Base-by-base conservation (phyloP, 2,888 invertebrate species). In the Endotricha flammealis region DNA sequence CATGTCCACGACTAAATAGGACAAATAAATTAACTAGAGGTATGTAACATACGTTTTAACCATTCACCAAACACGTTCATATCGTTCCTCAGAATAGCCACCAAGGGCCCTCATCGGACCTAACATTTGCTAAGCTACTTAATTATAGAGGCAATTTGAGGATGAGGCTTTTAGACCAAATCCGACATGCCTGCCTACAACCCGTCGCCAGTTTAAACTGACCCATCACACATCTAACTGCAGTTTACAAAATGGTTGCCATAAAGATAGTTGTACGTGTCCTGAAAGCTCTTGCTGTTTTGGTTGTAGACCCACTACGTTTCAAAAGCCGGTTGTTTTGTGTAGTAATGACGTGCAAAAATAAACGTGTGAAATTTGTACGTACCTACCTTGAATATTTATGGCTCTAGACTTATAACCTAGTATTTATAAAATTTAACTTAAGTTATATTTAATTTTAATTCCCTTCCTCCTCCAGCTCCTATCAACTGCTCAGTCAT, bases 111-210 rank as follows among this genome's bases (percentile, higher is more conserved):
- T 50, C 46, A 50, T 44, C 38, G 34, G 54, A 38, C 50, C 44
- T 37, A 48, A 50, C 51, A 46, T 56, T 56, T 53, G 53, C 51
- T 53, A 54, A 65, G 63, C 64, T 63, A 58, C 60, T 70, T 74
- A 71, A 73, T 74, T 74, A 72, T 63, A 65, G 65, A 70, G 53
- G 60, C 60, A 62, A 64, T 70, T 64, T 60, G 63, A 55, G 59
- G 58, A 64, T 63, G 57, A 56, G 46, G 57, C 55, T 53, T 50
- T 58, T 50, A 50, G 51, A 42, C 54, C 53, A 46, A 61, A 49
- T 50, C 57, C 48, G 43, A 51, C 61, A 55, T 44, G 47, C 47
- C 50, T 53, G 53, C 52, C 56, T 54, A 39, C 46, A 29, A 25
- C 41, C 36, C 36, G 32, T 41, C 31, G n/a, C 53, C 60, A 57